A percentile compares a stretch with the other conserved stretches of the same genome.
Evolutionary conservation across 2,888 invertebrate genomes (phyloP).

Genomic region (Sinohyriopsis cumingii): DNA sequence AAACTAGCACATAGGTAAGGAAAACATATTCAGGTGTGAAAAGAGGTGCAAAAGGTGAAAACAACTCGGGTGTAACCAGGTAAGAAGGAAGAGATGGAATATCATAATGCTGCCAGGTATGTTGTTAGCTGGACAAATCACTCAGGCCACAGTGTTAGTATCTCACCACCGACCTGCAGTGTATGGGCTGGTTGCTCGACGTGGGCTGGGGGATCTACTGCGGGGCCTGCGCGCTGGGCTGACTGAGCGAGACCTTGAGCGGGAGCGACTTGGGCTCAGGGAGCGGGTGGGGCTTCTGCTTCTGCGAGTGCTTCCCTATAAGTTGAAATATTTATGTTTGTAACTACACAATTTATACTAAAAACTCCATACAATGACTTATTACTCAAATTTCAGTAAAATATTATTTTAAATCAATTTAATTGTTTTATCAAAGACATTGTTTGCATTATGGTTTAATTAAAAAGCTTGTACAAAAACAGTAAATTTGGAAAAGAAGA

Average conservation of each 20-base stretch:
- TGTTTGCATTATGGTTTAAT: no score
- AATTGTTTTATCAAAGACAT: no score
- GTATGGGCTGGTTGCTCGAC: conserved; percentile 24
- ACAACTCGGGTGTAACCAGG: background rate
- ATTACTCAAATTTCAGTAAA: no score
- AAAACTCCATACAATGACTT: background rate
- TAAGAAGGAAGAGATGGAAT: conserved; percentile 3
- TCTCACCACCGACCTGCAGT: conserved; percentile 29
- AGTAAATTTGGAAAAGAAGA: no score
- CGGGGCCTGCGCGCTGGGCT: conserved; percentile 59
- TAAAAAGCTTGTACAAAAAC: no score
- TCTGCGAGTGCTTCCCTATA: conserved; percentile 58
- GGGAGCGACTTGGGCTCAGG: conserved; percentile 53
- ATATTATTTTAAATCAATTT: no score
- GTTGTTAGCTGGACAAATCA: background rate
- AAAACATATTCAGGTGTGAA: conserved; percentile 6
- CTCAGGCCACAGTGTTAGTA: background rate
- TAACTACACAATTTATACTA: background rate
- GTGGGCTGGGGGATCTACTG: conserved; percentile 62
- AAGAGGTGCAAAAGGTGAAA: background rate
- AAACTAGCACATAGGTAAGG: no score
- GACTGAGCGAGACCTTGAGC: conserved; percentile 55
- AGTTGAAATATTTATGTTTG: conserved; percentile 16
- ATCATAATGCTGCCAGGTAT: background rate
- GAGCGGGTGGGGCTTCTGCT: conserved; percentile 58